A percentile compares a stretch with the other conserved stretches of the same genome.
Evolutionary conservation across 2,797 vertebrate species (phyloP).

Genomic region (Acrossocheilus fasciatus): DNA sequence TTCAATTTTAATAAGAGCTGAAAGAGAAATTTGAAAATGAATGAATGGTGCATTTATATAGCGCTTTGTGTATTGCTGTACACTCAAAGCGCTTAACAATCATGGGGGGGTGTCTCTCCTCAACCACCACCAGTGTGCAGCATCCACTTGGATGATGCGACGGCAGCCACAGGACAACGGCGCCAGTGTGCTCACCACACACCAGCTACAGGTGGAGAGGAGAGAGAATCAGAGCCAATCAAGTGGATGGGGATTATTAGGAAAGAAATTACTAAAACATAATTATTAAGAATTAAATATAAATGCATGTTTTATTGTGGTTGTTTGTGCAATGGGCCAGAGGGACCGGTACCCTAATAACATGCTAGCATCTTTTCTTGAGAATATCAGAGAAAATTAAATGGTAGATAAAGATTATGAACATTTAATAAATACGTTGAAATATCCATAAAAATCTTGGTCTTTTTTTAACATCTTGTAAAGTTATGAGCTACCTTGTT

Average conservation of each 20-base stretch:
- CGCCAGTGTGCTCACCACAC: too few species aligned
- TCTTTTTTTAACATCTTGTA: conserved; percentile 20
- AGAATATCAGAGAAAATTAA: conserved; percentile 37
- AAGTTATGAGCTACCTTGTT: background rate
- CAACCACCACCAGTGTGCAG: too few species aligned
- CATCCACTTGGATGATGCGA: too few species aligned
- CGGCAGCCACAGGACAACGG: too few species aligned
- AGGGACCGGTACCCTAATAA: conserved; percentile 46
- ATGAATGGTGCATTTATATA: too few species aligned
- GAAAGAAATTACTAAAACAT: too few species aligned
- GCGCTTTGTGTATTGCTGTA: too few species aligned
- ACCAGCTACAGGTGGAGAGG: too few species aligned
- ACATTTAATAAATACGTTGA: conserved; percentile 55
- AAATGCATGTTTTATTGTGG: conserved; percentile 49
- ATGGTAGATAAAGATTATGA: conserved; percentile 27
- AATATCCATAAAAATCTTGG: conserved; percentile 4
- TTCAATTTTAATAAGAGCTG: conserved; percentile 43
- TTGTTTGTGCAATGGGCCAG: conserved; percentile 39
- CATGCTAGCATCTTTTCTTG: conserved; percentile 38
- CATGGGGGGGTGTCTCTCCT: too few species aligned
- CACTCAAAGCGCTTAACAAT: too few species aligned
- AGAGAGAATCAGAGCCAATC: too few species aligned
- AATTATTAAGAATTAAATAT: background rate
- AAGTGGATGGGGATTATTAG: too few species aligned
- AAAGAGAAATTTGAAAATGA: conserved; percentile 47